Percentiles rank a stretch among this genome's conserved stretches.
These are phyloP conservation scores for Neoniphon sammara DNA, from an alignment of 2,797 vertebrate species.

Conservation along the genomic window DNA sequence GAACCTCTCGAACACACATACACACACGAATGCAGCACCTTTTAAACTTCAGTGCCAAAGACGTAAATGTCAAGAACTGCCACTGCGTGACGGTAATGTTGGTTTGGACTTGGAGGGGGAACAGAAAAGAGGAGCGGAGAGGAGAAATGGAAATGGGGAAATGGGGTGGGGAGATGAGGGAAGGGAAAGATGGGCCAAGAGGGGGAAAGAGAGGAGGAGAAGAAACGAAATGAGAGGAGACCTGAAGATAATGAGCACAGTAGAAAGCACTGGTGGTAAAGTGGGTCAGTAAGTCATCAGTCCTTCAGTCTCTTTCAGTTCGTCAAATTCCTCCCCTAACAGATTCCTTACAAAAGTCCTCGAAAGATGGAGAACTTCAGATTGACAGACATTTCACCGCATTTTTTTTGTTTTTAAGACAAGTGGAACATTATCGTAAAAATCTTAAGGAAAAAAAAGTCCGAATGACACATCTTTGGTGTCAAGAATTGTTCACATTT, in stretches of 20 bases:
- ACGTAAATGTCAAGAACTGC: slow-evolving; percentile 14
- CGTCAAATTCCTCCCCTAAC: not conserved
- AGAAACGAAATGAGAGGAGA: not conserved
- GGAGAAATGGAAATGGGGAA: not conserved
- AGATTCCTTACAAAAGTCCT: too few relatives aligned
- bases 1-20: not conserved
- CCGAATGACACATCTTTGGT: too few relatives aligned
- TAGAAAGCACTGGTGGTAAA: not conserved
- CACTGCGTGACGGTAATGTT: slow-evolving; percentile 30
- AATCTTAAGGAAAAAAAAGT: not conserved
- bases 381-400: too few relatives aligned
- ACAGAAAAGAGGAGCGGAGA: not conserved
- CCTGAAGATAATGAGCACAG: not conserved
- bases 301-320: slow-evolving; percentile 16
- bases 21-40: slow-evolving; percentile 3
- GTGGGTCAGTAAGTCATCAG: not conserved
- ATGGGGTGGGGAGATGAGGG: not conserved
- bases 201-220: not conserved
- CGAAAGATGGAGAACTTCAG: too few relatives aligned
- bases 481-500: too few relatives aligned
- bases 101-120: slow-evolving; percentile 1
- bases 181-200: not conserved
- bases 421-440: too few relatives aligned
- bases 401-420: too few relatives aligned
- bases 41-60: not conserved